Percentiles rank a stretch among this genome's conserved stretches.
Conservation (phyloP, 2,113 vertebrate genomes). For the Pseudopodoces humilis region DNA sequence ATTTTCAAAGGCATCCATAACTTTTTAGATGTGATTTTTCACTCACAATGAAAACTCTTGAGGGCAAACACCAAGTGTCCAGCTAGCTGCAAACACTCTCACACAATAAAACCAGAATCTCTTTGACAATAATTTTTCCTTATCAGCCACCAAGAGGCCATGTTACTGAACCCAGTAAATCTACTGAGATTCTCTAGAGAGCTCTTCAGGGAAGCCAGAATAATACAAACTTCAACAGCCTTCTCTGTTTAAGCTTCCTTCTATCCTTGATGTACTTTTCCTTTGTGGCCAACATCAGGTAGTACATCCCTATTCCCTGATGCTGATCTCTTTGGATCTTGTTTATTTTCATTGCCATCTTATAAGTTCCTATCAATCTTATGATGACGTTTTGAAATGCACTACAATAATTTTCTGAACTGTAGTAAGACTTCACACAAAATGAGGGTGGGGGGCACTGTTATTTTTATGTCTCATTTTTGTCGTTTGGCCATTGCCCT, state of each 20-base stretch:
- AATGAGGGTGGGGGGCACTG: accelerated
- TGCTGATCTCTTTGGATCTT: not conserved
- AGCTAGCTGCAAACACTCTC: not conserved
- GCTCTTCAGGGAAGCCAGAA: not conserved
- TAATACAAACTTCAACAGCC: not conserved
- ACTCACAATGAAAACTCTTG: not conserved
- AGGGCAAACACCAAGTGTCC: not conserved
- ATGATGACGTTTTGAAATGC: not conserved
- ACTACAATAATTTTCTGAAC: slow-evolving; percentile 6
- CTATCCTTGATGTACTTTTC: not conserved
- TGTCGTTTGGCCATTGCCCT: not conserved
- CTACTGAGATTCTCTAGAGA: not conserved
- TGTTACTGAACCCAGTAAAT: slow-evolving; percentile 16
- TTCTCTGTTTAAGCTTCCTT: not conserved
- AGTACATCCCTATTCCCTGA: not conserved
- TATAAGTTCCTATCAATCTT: not conserved
- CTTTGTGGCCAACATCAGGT: not conserved
- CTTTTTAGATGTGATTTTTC: not conserved
- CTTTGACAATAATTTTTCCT: not conserved
- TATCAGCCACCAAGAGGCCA: not conserved
- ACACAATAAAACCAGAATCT: not conserved
- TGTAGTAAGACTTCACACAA: not conserved
- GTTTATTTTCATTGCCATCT: slow-evolving; percentile 21
- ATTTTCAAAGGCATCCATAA: slow-evolving; percentile 7
- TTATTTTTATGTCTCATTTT: not conserved